Conservation (phyloP, 1,140 invertebrate species). For the Acromyrmex heyeri region DNA sequence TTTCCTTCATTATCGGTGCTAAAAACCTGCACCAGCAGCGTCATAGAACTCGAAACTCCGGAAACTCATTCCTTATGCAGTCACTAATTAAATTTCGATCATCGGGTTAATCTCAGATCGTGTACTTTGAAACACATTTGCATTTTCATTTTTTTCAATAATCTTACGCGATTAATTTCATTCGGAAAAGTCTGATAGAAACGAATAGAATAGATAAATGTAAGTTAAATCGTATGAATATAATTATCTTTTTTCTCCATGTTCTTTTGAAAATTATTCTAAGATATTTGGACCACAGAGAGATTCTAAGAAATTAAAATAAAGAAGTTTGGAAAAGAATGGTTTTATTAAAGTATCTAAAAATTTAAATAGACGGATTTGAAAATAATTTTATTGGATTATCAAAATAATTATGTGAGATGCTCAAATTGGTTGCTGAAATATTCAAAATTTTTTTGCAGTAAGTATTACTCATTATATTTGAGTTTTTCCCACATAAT, state of each 20-base stretch:
- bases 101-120: neutral
- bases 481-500: no score
- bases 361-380: no score
- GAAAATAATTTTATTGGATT: no score
- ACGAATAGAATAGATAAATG: neutral
- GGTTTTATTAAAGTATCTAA: no score
- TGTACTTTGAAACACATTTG: slow-evolving; percentile 2
- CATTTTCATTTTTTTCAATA: neutral
- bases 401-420: no score
- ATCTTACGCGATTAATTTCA: slow-evolving; percentile 15
- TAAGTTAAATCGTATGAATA: neutral
- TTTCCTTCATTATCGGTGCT: neutral
- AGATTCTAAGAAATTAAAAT: no score
- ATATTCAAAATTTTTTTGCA: no score
- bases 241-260: neutral
- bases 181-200: neutral
- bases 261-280: slow-evolving; percentile 1
- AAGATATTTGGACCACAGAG: neutral
- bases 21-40: slow-evolving; percentile 14
- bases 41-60: neutral
- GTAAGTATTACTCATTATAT: no score
- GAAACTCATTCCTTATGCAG: slow-evolving; percentile 24
- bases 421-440: no score
- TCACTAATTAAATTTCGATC: slow-evolving; percentile 55
- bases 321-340: no score